Evolutionary conservation across 2,888 invertebrate genomes (phyloP).

Genomic region (Bugulina stolonifera): DNA sequence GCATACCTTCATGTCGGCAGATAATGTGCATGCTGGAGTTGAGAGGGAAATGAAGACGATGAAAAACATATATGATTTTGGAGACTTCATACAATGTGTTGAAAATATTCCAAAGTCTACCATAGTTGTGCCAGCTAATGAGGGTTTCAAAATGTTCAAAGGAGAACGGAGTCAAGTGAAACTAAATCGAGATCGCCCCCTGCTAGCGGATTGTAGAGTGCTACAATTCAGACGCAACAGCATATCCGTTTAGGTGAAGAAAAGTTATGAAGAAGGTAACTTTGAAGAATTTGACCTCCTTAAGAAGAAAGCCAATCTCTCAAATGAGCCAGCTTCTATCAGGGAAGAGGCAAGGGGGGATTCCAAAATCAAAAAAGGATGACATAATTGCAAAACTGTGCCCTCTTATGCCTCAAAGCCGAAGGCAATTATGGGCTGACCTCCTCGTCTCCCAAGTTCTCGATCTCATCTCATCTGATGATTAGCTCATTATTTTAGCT

Average conservation of each 20-base stretch:
- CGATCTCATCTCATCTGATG: background rate
- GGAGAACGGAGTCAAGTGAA: background rate
- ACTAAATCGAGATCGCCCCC: background rate
- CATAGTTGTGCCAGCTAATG: background rate
- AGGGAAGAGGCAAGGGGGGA: background rate
- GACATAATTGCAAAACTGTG: background rate
- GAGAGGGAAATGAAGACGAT: background rate
- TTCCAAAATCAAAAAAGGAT: background rate
- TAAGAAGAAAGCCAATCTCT: background rate
- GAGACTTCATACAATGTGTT: background rate
- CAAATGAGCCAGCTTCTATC: background rate
- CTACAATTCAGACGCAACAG: background rate
- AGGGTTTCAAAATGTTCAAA: background rate
- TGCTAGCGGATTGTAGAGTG: background rate
- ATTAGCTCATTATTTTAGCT: background rate
- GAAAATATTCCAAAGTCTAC: background rate
- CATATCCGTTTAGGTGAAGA: background rate
- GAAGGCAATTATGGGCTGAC: background rate
- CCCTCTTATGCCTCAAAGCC: background rate
- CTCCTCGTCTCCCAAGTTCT: background rate
- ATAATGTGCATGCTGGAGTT: background rate
- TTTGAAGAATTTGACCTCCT: background rate
- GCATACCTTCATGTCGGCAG: too few species aligned
- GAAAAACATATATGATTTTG: constrained; percentile 8
- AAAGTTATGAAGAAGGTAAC: background rate